phyloP scores from a whole-genome alignment of 2,113 vertebrate genomes.

The Cromileptes altivelis region DNA sequence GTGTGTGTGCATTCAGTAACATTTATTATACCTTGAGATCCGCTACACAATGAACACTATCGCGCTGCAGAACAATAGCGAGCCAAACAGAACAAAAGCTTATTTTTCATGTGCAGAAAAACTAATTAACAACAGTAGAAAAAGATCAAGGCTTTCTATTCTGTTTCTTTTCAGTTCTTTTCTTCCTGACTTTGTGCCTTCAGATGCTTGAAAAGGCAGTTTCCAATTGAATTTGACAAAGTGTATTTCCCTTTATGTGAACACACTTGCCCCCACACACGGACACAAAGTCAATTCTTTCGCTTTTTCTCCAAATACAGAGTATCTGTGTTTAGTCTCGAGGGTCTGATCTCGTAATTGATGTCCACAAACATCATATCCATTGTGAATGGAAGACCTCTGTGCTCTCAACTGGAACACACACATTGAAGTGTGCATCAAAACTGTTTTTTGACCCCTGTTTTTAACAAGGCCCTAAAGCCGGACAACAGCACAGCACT shows the following conservation, averaged over 20 bases:
- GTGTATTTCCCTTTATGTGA: slow-evolving; percentile 24
- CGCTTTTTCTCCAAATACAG: neutral
- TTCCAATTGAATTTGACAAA: slow-evolving; percentile 55
- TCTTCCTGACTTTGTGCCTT: slow-evolving; percentile 33
- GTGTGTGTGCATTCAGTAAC: slow-evolving; percentile 8
- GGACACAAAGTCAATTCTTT: neutral
- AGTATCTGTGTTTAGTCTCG: neutral
- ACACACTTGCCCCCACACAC: slow-evolving; percentile 10
- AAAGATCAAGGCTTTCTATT: slow-evolving; percentile 67
- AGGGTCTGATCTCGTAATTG: slow-evolving; percentile 20
- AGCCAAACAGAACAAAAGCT: slow-evolving; percentile 50
- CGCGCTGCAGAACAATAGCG: slow-evolving; percentile 50
- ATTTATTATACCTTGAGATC: slow-evolving; percentile 58
- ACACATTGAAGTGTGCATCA: slow-evolving; percentile 30
- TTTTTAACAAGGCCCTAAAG: slow-evolving; percentile 49
- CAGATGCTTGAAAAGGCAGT: slow-evolving; percentile 39
- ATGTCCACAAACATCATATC: slow-evolving; percentile 19
- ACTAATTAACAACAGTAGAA: slow-evolving; percentile 69
- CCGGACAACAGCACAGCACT: neutral
- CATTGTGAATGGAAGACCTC: neutral
- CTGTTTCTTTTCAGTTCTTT: slow-evolving; percentile 40
- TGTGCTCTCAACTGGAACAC: slow-evolving; percentile 6
- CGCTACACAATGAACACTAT: slow-evolving; percentile 49
- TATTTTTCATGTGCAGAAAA: slow-evolving; percentile 60
- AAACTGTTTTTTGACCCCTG: slow-evolving; percentile 15